Evolutionary conservation across 2,113 vertebrate genomes (phyloP).

Genomic region (Rhabdomys dilectus): DNA sequence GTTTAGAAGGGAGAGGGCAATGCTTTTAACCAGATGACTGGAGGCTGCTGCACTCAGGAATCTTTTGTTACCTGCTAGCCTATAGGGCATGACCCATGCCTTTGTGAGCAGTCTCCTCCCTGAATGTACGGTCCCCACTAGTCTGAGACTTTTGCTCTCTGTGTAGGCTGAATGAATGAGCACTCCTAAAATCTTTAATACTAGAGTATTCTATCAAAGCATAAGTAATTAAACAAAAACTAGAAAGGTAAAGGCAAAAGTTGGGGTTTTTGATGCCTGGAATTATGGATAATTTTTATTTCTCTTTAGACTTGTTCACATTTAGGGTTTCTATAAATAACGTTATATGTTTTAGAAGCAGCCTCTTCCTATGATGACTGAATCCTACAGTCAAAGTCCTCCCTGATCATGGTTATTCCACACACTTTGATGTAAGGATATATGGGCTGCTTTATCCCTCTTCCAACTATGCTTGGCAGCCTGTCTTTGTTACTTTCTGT

Average conservation of each 20-base stretch:
- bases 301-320: constrained; percentile 26
- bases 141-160: not conserved
- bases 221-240: not conserved
- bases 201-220: not conserved
- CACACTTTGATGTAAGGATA: not conserved
- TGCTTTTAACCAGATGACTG: not conserved
- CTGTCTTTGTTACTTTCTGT: not conserved
- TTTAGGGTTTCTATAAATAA: constrained; percentile 42
- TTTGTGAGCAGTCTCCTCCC: not conserved
- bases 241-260: not conserved
- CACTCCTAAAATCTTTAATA: not conserved
- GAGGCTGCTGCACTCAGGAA: not conserved
- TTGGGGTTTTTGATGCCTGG: not conserved
- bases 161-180: not conserved
- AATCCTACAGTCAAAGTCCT: not conserved
- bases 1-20: not conserved
- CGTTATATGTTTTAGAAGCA: not conserved
- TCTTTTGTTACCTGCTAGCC: not conserved
- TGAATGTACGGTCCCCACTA: not conserved
- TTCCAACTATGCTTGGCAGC: not conserved
- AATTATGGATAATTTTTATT: not conserved
- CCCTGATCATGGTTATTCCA: too few relatives aligned
- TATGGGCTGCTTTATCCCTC: not conserved
- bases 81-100: not conserved
- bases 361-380: constrained; percentile 7